phyloP scores from a whole-genome alignment of 2,888 invertebrate species.

The Desoria tigrina region DNA sequence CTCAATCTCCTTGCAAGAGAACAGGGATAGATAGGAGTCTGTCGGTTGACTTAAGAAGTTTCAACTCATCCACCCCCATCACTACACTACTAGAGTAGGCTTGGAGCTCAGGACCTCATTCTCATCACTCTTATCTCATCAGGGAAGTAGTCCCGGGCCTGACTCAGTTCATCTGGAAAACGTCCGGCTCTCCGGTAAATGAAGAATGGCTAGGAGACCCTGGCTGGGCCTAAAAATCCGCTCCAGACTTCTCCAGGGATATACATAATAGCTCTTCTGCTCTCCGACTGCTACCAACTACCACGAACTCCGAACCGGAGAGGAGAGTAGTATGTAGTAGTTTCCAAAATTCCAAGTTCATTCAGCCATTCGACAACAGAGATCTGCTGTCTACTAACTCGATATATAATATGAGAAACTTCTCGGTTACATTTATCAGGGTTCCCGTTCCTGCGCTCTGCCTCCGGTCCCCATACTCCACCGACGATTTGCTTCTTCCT shows the following conservation, averaged over 20 bases:
- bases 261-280: too few species aligned
- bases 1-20: constrained; percentile 4
- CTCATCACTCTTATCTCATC: constrained; percentile 17
- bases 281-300: too few species aligned
- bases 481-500: background rate
- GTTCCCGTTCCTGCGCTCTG: background rate
- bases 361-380: too few species aligned
- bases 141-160: background rate
- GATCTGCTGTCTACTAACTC: background rate
- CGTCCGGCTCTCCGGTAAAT: background rate
- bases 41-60: background rate
- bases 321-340: too few species aligned
- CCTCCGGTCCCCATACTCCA: background rate
- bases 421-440: background rate
- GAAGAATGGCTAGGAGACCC: background rate
- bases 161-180: background rate
- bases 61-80: background rate
- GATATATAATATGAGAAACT: background rate
- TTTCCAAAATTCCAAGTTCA: too few species aligned
- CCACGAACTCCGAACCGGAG: too few species aligned
- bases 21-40: too few species aligned
- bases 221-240: background rate
- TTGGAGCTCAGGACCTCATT: background rate
- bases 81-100: too few species aligned
- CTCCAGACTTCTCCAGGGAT: background rate